Evolutionary conservation across 2,113 vertebrate genomes (phyloP).

Genomic region (Polypterus senegalus): DNA sequence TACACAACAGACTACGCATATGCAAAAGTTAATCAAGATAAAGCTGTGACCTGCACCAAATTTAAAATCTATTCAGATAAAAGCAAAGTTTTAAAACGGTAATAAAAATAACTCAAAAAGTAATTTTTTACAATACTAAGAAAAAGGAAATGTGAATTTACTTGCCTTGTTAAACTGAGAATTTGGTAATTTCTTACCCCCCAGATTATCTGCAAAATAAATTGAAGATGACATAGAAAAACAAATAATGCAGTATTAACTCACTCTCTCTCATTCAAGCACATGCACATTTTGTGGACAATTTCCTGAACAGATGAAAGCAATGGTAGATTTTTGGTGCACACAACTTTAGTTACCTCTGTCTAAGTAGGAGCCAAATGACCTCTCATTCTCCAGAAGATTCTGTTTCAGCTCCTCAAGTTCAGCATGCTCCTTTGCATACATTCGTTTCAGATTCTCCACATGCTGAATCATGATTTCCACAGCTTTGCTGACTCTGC

Average conservation of each 20-base stretch:
- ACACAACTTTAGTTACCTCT: slow-evolving; percentile 30
- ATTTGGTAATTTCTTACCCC: slow-evolving; percentile 57
- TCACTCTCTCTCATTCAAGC: too few relatives aligned
- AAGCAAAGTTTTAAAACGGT: not conserved
- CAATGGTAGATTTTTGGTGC: too few relatives aligned
- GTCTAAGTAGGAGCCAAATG: slow-evolving; percentile 49
- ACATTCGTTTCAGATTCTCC: slow-evolving; percentile 86
- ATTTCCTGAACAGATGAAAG: too few relatives aligned
- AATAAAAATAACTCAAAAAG: not conserved
- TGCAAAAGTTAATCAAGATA: too few relatives aligned
- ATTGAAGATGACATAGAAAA: slow-evolving; percentile 6
- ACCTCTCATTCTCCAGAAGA: slow-evolving; percentile 66
- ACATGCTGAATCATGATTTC: slow-evolving; percentile 96
- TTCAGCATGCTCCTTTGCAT: slow-evolving; percentile 79
- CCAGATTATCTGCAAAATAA: slow-evolving; percentile 62
- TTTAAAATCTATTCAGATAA: not conserved
- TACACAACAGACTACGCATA: too few relatives aligned
- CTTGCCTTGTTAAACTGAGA: slow-evolving; percentile 49
- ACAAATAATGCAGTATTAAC: slow-evolving; percentile 4
- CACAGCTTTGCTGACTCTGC: slow-evolving; percentile 77
- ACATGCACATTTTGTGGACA: too few relatives aligned
- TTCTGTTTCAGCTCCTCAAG: slow-evolving; percentile 77
- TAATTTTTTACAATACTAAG: not conserved
- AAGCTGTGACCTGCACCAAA: too few relatives aligned
- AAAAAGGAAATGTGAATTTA: not conserved